Conservation (phyloP, 64 coral and sea anemone species). For the Dendronephthya gigantea region DNA sequence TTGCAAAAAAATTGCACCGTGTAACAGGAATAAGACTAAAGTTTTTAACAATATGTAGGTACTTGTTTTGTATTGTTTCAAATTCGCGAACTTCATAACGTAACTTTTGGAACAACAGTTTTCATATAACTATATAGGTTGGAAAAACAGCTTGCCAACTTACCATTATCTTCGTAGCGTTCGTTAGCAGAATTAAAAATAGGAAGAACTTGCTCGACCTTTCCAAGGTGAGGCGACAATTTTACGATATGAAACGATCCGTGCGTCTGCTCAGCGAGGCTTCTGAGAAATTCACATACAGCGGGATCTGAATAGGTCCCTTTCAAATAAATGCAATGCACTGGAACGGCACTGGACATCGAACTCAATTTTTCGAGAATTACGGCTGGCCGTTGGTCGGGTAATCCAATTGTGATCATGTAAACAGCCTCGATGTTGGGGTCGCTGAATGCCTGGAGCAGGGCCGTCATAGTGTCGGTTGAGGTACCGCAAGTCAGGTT, state of each 20-base stretch:
- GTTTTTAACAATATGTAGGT: too few species aligned
- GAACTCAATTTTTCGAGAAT: conserved; percentile 68
- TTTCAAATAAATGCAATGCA: conserved; percentile 83
- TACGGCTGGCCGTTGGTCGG: conserved; percentile 69
- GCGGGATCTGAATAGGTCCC: conserved; percentile 61
- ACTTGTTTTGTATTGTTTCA: too few species aligned
- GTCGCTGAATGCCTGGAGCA: neutral
- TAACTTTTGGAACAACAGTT: too few species aligned
- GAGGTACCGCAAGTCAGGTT: neutral
- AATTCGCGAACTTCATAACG: too few species aligned
- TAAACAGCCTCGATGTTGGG: neutral
- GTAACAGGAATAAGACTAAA: too few species aligned
- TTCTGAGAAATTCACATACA: conserved; percentile 67
- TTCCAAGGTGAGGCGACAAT: conserved; percentile 46
- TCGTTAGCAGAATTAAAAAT: conserved; percentile 32
- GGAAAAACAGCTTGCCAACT: too few species aligned
- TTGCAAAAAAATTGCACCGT: too few species aligned
- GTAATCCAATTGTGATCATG: conserved; percentile 58
- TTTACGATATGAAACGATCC: conserved; percentile 79
- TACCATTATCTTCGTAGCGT: neutral
- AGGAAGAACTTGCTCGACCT: conserved; percentile 59
- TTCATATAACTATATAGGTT: too few species aligned
- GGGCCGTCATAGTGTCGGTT: neutral
- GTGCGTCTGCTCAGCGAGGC: conserved; percentile 59
- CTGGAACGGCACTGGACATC: conserved; percentile 56